Conservation (phyloP, 2,113 vertebrate genomes). For the Hyperoodon ampullatus region DNA sequence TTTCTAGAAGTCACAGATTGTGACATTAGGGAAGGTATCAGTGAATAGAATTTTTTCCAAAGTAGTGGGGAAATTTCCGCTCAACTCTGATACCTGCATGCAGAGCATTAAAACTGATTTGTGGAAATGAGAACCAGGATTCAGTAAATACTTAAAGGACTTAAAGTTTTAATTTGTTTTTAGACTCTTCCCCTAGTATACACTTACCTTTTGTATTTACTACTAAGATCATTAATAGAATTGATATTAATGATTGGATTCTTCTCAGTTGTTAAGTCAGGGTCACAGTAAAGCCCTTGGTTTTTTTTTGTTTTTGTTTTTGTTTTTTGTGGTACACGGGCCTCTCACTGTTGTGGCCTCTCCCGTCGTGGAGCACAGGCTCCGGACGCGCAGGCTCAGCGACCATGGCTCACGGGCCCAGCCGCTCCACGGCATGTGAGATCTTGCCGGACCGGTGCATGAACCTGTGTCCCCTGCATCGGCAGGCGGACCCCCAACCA, state of each 20-base stretch:
- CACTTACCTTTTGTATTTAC: background rate
- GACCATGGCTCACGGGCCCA: too few relatives aligned
- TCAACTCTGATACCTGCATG: background rate
- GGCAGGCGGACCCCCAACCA: too few relatives aligned
- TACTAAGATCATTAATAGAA: background rate
- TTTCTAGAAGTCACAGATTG: slow-evolving; percentile 22
- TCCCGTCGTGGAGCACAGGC: too few relatives aligned
- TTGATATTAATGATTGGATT: slow-evolving; percentile 1
- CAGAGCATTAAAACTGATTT: background rate
- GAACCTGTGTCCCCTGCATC: too few relatives aligned
- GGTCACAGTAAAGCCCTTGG: background rate
- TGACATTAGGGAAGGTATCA: background rate
- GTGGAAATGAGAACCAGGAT: background rate
- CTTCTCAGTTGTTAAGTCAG: background rate
- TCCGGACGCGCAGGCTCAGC: too few relatives aligned
- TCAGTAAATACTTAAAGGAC: background rate
- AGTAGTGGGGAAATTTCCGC: background rate
- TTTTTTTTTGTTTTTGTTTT: background rate
- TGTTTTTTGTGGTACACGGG: too few relatives aligned
- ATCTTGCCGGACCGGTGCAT: too few relatives aligned
- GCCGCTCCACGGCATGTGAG: too few relatives aligned
- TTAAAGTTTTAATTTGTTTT: slow-evolving; percentile 22
- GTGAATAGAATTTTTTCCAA: background rate
- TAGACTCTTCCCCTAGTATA: background rate
- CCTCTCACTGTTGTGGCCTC: too few relatives aligned